These are phyloP conservation scores for Pentalonia nigronervosa DNA, from an alignment of 1,140 invertebrate species.

Conservation along the genomic window DNA sequence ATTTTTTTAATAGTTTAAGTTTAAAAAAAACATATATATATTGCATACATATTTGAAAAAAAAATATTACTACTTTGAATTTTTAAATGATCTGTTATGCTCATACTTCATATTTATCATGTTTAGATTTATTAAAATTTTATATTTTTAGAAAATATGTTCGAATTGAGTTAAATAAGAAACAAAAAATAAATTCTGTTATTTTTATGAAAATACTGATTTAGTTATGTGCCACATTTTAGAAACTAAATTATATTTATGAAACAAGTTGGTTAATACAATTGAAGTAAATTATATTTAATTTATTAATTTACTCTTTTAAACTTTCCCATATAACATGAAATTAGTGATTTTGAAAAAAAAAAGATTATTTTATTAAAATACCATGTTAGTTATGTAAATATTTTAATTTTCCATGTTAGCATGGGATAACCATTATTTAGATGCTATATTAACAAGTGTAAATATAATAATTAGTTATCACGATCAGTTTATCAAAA, in stretches of 20 bases:
- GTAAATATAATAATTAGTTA: conserved; percentile 47
- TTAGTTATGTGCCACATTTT: conserved; percentile 12
- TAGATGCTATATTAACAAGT: conserved; percentile 47
- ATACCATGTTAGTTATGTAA: conserved; percentile 25
- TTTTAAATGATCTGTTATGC: neutral
- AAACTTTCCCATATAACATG: neutral
- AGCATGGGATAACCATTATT: neutral
- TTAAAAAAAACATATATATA: conserved; percentile 3
- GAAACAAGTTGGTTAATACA: neutral
- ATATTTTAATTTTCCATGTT: neutral
- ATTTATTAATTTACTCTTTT: neutral
- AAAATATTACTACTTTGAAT: neutral
- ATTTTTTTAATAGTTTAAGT: neutral
- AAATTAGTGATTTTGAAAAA: neutral
- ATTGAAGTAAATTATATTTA: neutral
- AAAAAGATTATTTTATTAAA: conserved; percentile 24
- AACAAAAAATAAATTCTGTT: conserved; percentile 25
- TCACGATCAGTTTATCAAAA: conserved; percentile 54
- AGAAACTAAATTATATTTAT: conserved; percentile 2
- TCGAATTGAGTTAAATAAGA: neutral
- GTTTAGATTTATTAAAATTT: neutral
- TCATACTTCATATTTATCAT: neutral
- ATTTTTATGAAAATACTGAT: conserved; percentile 43
- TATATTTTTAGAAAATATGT: conserved; percentile 24
- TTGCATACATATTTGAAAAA: neutral